Percentiles rank a stretch among this genome's conserved stretches.
Evolutionary conservation across 2,113 vertebrate genomes (phyloP).

Genomic region (Collichthys lucidus): DNA sequence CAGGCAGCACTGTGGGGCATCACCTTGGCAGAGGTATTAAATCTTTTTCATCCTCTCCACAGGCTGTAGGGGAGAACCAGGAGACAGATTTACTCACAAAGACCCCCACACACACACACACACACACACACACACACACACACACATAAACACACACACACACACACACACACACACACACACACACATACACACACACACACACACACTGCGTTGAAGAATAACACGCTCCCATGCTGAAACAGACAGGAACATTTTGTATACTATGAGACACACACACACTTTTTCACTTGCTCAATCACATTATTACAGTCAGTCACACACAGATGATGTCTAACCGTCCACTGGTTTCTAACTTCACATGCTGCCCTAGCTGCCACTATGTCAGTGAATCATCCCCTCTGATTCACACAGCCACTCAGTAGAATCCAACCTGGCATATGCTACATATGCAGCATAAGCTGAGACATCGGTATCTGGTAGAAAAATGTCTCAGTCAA

Average conservation of each 20-base stretch:
- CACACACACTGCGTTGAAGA: constrained; percentile 24
- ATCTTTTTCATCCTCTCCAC: constrained; percentile 77
- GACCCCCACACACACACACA: constrained; percentile 4
- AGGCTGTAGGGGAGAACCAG: constrained; percentile 59
- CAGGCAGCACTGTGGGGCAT: constrained; percentile 72
- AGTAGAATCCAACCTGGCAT: constrained; percentile 13
- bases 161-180: neutral
- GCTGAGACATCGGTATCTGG: neutral
- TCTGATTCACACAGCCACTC: constrained; percentile 53
- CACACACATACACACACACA: constrained; percentile 17
- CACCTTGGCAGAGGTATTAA: constrained; percentile 79
- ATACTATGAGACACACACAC: constrained; percentile 31
- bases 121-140: constrained; percentile 3
- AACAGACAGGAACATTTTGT: constrained; percentile 60
- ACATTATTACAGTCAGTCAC: constrained; percentile 42
- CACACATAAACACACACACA: no score
- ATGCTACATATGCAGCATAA: constrained; percentile 19
- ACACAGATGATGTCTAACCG: constrained; percentile 48
- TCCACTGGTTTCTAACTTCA: constrained; percentile 59
- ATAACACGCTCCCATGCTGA: constrained; percentile 19
- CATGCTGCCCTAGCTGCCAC: constrained; percentile 62
- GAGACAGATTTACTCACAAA: constrained; percentile 58
- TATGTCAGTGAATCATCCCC: constrained; percentile 60
- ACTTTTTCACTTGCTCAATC: constrained; percentile 33
- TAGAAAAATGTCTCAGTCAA: constrained; percentile 12